Conservation (phyloP, 1,140 invertebrate species). For the Caerostris darwini region DNA sequence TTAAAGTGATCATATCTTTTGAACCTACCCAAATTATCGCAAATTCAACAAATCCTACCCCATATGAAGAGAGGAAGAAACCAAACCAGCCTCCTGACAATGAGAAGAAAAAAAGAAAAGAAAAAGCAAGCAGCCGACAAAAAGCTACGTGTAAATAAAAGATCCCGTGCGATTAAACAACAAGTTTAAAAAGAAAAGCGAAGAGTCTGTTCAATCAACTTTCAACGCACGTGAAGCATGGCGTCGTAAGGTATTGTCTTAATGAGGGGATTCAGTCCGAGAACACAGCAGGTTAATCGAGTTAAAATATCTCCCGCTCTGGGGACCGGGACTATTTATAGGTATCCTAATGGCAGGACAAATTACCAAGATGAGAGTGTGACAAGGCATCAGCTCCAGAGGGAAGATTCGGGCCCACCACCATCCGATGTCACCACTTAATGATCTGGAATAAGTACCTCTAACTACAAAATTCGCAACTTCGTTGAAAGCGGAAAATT, state of each 20-base stretch:
- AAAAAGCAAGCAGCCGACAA: not conserved
- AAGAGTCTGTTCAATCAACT: slow-evolving; percentile 7
- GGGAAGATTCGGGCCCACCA: slow-evolving; percentile 38
- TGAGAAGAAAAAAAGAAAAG: too few species aligned
- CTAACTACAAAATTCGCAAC: slow-evolving; percentile 36
- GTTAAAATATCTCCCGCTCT: slow-evolving; percentile 19
- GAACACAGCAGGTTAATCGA: slow-evolving; percentile 33
- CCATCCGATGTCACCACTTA: slow-evolving; percentile 42
- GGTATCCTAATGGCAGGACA: slow-evolving; percentile 55
- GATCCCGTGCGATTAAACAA: not conserved
- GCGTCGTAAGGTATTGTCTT: slow-evolving; percentile 2
- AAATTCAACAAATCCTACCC: not conserved
- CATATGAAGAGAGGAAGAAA: not conserved
- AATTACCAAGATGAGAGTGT: slow-evolving; percentile 49
- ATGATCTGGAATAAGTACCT: slow-evolving; percentile 35
- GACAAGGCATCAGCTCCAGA: not conserved
- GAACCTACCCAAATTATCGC: not conserved
- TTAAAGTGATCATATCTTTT: too few species aligned
- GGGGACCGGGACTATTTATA: slow-evolving; percentile 48
- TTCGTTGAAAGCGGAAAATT: slow-evolving; percentile 51
- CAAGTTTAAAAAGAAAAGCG: not conserved
- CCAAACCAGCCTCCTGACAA: too few species aligned
- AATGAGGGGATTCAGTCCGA: not conserved
- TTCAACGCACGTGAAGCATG: not conserved
- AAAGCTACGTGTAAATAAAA: not conserved